These are phyloP conservation scores for Prenolepis imparis DNA, from an alignment of 2,888 invertebrate genomes.

Conservation along the genomic window DNA sequence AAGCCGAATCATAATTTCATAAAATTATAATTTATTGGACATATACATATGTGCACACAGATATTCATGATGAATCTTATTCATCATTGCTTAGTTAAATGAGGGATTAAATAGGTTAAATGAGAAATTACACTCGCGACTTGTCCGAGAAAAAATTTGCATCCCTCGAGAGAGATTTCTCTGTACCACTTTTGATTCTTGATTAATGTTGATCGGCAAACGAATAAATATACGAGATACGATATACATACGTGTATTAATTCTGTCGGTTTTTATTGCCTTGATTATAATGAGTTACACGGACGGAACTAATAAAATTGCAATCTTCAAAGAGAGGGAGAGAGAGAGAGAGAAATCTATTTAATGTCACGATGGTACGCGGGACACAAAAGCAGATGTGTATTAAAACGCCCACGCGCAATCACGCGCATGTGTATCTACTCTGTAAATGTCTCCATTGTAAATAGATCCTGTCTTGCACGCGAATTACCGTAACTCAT, in stretches of 20 bases:
- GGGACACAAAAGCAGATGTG: constrained; percentile 23
- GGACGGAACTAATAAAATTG: neutral
- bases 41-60: neutral
- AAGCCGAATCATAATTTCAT: constrained; percentile 30
- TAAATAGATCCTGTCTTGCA: constrained; percentile 74
- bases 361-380: neutral
- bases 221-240: neutral
- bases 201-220: constrained; percentile 27
- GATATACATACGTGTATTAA: neutral
- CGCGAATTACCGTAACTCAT: constrained; percentile 74
- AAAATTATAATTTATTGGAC: constrained; percentile 4
- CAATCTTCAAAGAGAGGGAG: neutral
- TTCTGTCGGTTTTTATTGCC: constrained; percentile 1
- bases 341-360: neutral
- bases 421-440: constrained; percentile 45
- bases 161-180: neutral
- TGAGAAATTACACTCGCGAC: neutral
- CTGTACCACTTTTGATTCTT: neutral
- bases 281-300: constrained; percentile 8
- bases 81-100: neutral
- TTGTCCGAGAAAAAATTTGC: neutral
- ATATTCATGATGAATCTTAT: neutral
- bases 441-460: constrained; percentile 72
- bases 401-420: constrained; percentile 43
- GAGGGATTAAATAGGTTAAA: neutral